phyloP scores from a whole-genome alignment of 2,888 invertebrate genomes.

The Tolmerus cingulatus region DNA sequence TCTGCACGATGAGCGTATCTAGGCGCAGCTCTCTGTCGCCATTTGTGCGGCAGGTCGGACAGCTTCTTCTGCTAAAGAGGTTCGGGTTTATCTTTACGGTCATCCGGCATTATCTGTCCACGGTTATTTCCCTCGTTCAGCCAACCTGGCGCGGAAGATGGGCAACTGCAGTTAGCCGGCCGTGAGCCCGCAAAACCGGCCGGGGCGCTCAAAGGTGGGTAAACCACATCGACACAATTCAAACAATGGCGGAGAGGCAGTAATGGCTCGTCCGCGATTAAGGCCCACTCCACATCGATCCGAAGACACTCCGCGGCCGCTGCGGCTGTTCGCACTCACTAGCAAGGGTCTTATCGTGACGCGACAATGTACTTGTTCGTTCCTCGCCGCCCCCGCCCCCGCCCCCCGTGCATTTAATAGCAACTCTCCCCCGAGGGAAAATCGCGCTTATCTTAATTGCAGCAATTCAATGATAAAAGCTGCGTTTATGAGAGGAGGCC shows the following conservation, averaged over 20 bases:
- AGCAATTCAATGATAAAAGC: slow-evolving; percentile 19
- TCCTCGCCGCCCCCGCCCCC: background rate
- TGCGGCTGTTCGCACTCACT: background rate
- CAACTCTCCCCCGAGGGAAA: background rate
- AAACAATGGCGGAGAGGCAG: background rate
- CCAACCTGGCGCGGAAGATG: background rate
- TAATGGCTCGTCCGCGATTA: background rate
- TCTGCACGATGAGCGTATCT: background rate
- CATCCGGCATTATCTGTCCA: background rate
- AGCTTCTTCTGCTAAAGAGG: background rate
- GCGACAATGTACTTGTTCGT: background rate
- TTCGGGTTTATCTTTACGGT: background rate
- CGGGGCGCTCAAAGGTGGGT: background rate
- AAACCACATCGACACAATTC: background rate
- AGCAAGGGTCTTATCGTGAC: background rate
- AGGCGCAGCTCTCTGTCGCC: background rate
- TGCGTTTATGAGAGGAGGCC: background rate
- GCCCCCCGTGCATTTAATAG: background rate
- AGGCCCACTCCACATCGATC: background rate
- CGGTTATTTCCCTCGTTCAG: background rate
- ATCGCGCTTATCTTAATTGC: slow-evolving; percentile 22
- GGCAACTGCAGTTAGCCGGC: background rate
- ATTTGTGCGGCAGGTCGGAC: background rate
- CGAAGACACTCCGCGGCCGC: background rate
- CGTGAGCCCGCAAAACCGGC: background rate